Evolutionary conservation across 2,113 vertebrate species (phyloP).

Genomic region (Tragelaphus imberbis): DNA sequence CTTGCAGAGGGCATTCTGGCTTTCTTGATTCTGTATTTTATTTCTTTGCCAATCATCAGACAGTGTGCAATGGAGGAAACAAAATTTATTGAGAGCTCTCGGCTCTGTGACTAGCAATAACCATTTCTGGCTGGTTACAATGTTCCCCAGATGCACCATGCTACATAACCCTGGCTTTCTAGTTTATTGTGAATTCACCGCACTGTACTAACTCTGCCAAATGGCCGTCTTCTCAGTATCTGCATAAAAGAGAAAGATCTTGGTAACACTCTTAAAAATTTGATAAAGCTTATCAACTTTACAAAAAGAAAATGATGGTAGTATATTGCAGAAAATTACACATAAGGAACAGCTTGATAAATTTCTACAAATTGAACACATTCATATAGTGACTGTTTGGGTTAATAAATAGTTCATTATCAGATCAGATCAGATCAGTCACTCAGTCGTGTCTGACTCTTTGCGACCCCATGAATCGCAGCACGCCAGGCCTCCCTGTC

Average conservation of each 20-base stretch:
- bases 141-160: constrained; percentile 44
- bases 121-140: constrained; percentile 53
- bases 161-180: constrained; percentile 35
- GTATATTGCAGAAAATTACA: neutral
- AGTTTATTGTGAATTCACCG: constrained; percentile 53
- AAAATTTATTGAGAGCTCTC: constrained; percentile 59
- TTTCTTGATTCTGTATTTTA: constrained; percentile 57
- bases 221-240: neutral
- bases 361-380: constrained; percentile 4
- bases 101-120: constrained; percentile 50
- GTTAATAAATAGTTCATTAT: neutral
- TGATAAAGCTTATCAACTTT: constrained; percentile 21
- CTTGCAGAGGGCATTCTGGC: constrained; percentile 44
- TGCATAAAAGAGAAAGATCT: constrained; percentile 30
- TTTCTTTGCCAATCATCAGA: constrained; percentile 56
- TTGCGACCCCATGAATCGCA: too few species aligned
- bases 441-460: too few species aligned
- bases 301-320: neutral
- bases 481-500: too few species aligned
- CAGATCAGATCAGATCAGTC: too few species aligned
- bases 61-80: constrained; percentile 29
- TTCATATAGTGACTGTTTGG: neutral
- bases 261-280: neutral
- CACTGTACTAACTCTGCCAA: neutral
- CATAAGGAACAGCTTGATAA: neutral